A percentile compares a stretch with the other conserved stretches of the same genome.
These are phyloP conservation scores for Habropoda laboriosa DNA, from an alignment of 1,140 invertebrate species.

Conservation along the genomic window DNA sequence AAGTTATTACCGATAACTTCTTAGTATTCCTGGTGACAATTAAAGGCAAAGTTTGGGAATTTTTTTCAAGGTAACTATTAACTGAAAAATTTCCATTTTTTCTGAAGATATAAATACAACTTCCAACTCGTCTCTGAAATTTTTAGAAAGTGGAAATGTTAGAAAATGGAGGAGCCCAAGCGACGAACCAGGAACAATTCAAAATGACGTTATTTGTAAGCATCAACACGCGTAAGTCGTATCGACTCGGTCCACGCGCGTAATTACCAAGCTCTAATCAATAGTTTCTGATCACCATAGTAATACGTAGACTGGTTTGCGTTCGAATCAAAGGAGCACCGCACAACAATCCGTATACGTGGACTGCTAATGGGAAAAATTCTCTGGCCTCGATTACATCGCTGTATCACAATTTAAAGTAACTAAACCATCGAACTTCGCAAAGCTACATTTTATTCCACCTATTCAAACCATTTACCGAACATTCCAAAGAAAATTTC, in stretches of 20 bases:
- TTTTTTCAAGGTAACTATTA: no score
- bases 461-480: no score
- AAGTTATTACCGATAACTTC: no score
- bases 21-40: no score
- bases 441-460: neutral
- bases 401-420: neutral
- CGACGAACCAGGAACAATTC: no score
- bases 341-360: neutral
- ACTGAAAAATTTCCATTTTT: no score
- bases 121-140: no score
- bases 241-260: neutral
- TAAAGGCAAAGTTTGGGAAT: no score
- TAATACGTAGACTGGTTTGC: conserved; percentile 12
- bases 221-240: neutral
- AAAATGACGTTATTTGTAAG: neutral
- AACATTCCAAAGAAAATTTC: no score
- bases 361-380: conserved; percentile 33
- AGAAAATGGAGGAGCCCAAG: no score
- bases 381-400: neutral
- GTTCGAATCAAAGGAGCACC: conserved; percentile 15
- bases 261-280: conserved; percentile 29
- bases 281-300: conserved; percentile 30
- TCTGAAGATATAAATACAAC: no score
- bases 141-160: no score
- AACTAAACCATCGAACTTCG: neutral